phyloP scores from a whole-genome alignment of 2,797 vertebrate genomes.

The Microctenopoma stevenorrisi region DNA sequence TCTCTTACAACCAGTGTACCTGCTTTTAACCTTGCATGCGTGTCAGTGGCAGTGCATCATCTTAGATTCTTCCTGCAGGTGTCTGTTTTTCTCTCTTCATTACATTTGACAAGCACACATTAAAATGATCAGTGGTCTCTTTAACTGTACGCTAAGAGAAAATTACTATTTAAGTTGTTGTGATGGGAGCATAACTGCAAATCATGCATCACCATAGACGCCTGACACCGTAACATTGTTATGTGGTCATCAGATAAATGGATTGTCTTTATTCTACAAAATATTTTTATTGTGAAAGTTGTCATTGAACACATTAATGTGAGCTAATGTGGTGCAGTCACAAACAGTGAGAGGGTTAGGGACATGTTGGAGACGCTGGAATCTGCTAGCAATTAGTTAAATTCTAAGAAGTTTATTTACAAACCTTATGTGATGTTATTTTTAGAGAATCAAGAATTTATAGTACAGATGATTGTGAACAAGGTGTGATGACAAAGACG shows the following conservation, averaged over 20 bases:
- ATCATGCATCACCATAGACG: background rate
- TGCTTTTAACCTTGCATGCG: constrained; percentile 24
- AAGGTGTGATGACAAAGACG: background rate
- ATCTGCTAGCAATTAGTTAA: constrained; percentile 33
- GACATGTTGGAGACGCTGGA: constrained; percentile 5
- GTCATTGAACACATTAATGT: constrained; percentile 6
- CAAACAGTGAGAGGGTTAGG: background rate
- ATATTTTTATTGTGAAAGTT: constrained; percentile 20
- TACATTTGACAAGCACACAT: constrained; percentile 1
- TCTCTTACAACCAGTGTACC: background rate
- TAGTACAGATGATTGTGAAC: constrained; percentile 5
- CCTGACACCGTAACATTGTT: background rate
- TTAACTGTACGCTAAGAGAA: constrained; percentile 3
- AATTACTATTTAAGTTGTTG: background rate
- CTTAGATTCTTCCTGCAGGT: constrained; percentile 1
- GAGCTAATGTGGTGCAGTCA: constrained; percentile 29
- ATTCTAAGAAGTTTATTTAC: constrained; percentile 21
- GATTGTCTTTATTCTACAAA: constrained; percentile 4
- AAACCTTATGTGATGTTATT: background rate
- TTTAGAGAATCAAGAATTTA: constrained; percentile 15
- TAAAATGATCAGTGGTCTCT: background rate
- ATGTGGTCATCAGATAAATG: background rate
- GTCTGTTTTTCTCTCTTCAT: background rate
- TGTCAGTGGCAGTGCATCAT: constrained; percentile 6
- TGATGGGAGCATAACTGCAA: too few relatives aligned